Conservation (phyloP, 2,113 vertebrate genomes). For the Thryonomys swinderianus region DNA sequence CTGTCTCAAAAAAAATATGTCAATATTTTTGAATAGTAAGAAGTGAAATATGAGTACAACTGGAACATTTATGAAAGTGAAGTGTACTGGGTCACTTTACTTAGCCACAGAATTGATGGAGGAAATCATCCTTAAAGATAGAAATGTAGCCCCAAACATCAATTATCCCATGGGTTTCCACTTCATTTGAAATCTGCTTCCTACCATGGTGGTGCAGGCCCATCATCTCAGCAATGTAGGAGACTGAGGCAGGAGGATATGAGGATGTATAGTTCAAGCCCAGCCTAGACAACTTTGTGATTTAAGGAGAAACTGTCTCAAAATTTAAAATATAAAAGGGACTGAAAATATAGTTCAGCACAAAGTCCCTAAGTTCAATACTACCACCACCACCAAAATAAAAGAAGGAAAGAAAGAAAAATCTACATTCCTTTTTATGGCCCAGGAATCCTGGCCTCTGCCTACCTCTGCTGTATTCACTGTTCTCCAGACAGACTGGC, state of each 20-base stretch:
- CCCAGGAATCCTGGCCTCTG: neutral
- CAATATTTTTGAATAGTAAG: neutral
- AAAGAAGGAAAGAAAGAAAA: neutral
- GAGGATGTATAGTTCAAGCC: neutral
- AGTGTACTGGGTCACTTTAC: neutral
- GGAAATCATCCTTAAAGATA: neutral
- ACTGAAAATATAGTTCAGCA: neutral
- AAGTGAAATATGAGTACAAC: neutral
- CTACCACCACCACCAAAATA: neutral
- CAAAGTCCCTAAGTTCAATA: neutral
- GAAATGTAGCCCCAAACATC: neutral
- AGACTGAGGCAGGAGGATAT: neutral
- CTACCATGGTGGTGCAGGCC: neutral
- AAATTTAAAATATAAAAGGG: no score
- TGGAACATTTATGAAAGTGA: neutral
- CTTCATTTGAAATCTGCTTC: neutral
- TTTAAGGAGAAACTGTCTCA: neutral
- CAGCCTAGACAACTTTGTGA: neutral
- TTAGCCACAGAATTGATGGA: neutral
- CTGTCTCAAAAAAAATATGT: no score
- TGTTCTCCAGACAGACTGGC: neutral
- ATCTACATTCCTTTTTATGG: neutral
- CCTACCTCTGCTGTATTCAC: neutral
- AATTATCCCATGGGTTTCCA: neutral
- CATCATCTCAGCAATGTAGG: neutral